Conservation (phyloP, 2,113 vertebrate species). For the Amblyornis subalaris region DNA sequence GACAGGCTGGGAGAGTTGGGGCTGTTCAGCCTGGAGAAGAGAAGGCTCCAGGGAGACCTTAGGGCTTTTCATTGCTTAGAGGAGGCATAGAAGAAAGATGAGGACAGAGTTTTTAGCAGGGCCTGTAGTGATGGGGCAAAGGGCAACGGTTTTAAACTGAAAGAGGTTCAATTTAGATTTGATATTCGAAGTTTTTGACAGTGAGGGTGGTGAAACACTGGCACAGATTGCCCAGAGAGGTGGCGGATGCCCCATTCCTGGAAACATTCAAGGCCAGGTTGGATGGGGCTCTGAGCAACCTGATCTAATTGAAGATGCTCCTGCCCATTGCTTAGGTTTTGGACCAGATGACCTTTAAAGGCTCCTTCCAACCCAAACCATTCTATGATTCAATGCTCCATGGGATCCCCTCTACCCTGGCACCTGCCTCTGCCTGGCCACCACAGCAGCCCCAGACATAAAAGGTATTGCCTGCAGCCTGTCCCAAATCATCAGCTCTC, state of each 20-base stretch:
- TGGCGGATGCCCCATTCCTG: not conserved
- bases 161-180: not conserved
- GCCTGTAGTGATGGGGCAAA: not conserved
- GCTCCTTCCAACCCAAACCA: not conserved
- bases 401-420: not conserved
- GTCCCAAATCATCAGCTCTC: not conserved
- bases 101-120: not conserved
- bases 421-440: not conserved
- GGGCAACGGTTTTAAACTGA: not conserved
- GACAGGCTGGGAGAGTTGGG: not conserved
- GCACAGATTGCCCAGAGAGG: not conserved
- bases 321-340: not conserved
- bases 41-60: not conserved
- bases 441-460: not conserved
- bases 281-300: not conserved
- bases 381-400: not conserved
- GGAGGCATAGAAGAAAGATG: not conserved
- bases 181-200: not conserved
- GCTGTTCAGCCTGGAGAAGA: not conserved
- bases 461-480: not conserved
- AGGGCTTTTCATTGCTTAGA: not conserved
- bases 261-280: not conserved
- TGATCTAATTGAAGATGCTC: not conserved
- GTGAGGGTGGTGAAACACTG: not conserved
- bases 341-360: not conserved